Percentiles rank a stretch among this genome's conserved stretches.
Evolutionary conservation across 2,888 invertebrate genomes (phyloP).

Genomic region (Oscheius onirici): DNA sequence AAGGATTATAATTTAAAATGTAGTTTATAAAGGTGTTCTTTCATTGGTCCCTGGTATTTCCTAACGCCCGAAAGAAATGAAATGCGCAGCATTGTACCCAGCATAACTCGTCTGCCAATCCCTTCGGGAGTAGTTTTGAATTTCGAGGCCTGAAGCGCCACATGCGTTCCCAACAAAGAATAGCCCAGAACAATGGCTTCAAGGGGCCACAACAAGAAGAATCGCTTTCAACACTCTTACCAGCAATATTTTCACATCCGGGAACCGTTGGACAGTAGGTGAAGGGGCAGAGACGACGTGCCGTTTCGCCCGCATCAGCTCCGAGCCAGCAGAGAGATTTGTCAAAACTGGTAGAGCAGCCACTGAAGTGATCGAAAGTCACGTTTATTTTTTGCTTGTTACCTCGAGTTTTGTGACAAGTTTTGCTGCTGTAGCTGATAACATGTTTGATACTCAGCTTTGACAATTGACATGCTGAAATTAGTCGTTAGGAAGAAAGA

Average conservation of each 20-base stretch:
- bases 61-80: neutral
- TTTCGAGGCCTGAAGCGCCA: conserved; percentile 17
- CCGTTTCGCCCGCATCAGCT: conserved; percentile 55
- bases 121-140: conserved; percentile 29
- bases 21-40: neutral
- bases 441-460: conserved; percentile 33
- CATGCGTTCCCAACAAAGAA: conserved; percentile 16
- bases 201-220: conserved; percentile 7
- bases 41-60: neutral
- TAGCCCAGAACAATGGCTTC: neutral
- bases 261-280: conserved; percentile 65
- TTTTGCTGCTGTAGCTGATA: conserved; percentile 22
- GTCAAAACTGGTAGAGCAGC: conserved; percentile 63
- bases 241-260: conserved; percentile 63
- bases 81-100: conserved; percentile 1
- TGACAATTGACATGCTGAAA: conserved; percentile 32
- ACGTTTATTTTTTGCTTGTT: neutral
- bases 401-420: conserved; percentile 18
- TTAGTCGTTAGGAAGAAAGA: neutral
- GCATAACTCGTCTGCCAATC: conserved; percentile 27
- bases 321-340: conserved; percentile 66
- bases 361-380: conserved; percentile 25
- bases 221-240: conserved; percentile 40
- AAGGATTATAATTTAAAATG: neutral
- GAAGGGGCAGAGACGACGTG: conserved; percentile 67